phyloP scores from a whole-genome alignment of 2,113 vertebrate genomes.

The Podilymbus podiceps region DNA sequence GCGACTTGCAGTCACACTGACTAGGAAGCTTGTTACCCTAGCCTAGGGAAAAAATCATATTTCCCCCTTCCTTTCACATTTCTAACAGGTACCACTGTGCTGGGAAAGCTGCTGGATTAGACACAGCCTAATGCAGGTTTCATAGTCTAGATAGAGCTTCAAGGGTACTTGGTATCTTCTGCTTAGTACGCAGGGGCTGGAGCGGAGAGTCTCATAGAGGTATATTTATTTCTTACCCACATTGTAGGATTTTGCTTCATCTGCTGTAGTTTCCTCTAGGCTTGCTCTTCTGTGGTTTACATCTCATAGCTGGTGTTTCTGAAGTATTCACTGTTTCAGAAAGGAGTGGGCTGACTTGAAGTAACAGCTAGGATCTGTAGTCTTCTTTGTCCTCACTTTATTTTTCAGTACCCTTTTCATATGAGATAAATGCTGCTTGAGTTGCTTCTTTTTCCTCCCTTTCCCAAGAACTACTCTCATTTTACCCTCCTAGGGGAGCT shows the following conservation, averaged over 20 bases:
- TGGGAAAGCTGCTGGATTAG: background rate
- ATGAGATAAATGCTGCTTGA: fast-evolving
- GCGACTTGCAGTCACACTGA: fast-evolving
- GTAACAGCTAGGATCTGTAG: background rate
- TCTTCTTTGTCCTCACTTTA: background rate
- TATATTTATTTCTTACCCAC: background rate
- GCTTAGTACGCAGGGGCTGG: background rate
- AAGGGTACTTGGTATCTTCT: fast-evolving
- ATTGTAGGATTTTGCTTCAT: background rate
- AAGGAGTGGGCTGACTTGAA: background rate
- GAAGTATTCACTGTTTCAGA: background rate
- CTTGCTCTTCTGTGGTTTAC: fast-evolving
- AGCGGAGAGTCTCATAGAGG: background rate
- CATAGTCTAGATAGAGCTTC: fast-evolving
- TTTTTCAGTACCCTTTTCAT: background rate
- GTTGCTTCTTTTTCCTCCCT: background rate
- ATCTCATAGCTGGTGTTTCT: background rate
- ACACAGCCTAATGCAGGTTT: fast-evolving
- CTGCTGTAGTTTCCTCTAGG: fast-evolving
- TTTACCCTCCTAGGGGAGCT: background rate
- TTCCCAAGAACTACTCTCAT: background rate
- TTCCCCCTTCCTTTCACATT: background rate
- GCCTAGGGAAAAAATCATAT: background rate
- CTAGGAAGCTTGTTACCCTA: background rate
- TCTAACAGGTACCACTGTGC: background rate